These are phyloP conservation scores for Drosophila ochracea DNA, from an alignment of 2,888 invertebrate species.

Conservation along the genomic window DNA sequence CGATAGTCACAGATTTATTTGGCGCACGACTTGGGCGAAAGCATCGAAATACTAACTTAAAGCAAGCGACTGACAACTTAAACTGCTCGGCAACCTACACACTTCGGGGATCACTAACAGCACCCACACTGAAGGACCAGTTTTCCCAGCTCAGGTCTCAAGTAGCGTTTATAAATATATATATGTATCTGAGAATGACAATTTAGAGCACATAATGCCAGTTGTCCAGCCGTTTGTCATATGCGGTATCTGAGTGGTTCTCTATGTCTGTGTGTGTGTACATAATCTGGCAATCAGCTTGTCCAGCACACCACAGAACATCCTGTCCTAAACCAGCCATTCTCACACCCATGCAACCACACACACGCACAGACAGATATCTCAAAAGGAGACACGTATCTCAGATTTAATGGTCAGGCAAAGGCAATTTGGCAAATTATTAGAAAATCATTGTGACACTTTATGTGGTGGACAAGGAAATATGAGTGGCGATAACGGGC, in stretches of 20 bases:
- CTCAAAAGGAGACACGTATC: constrained; percentile 66
- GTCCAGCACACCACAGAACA: constrained; percentile 29
- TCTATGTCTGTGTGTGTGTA: constrained; percentile 20
- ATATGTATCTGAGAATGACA: constrained; percentile 56
- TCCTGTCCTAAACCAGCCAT: constrained; percentile 5
- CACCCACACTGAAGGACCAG: not conserved
- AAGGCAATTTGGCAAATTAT: constrained; percentile 83
- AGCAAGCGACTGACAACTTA: constrained; percentile 53
- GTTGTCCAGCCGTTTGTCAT: constrained; percentile 48
- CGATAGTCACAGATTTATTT: constrained; percentile 67
- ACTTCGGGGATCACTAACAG: constrained; percentile 14
- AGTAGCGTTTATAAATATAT: constrained; percentile 35
- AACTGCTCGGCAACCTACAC: constrained; percentile 38
- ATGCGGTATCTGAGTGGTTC: constrained; percentile 4
- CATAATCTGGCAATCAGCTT: constrained; percentile 71
- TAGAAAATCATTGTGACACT: constrained; percentile 81
- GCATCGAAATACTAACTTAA: constrained; percentile 42
- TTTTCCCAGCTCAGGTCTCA: constrained; percentile 41
- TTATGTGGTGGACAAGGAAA: constrained; percentile 60
- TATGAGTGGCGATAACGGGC: constrained; percentile 58
- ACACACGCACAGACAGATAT: constrained; percentile 10
- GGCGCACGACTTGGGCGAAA: constrained; percentile 22
- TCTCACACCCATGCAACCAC: not conserved
- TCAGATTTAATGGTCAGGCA: constrained; percentile 77
- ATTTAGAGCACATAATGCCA: constrained; percentile 67